phyloP scores from a whole-genome alignment of 1,140 invertebrate genomes.

The Rhizoglyphus robini region DNA sequence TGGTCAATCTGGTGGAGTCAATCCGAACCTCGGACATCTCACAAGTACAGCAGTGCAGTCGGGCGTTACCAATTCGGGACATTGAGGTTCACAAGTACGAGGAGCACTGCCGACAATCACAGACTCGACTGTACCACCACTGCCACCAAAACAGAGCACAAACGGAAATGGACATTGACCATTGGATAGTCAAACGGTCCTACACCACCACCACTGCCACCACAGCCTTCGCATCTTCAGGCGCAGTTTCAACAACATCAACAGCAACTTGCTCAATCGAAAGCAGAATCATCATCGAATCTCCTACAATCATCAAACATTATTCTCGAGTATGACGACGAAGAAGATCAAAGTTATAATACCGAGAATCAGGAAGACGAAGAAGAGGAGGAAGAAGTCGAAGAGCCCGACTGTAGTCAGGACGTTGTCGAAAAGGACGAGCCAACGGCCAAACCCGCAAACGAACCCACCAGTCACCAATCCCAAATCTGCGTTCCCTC shows the following conservation, averaged over 20 bases:
- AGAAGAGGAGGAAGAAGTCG: neutral
- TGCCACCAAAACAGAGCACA: slow-evolving; percentile 19
- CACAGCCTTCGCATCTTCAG: too few species aligned
- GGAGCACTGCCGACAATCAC: too few species aligned
- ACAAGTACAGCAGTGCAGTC: slow-evolving; percentile 20
- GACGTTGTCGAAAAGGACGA: neutral
- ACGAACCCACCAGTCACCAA: slow-evolving; percentile 64
- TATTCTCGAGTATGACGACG: too few species aligned
- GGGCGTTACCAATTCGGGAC: neutral
- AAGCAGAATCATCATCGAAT: neutral
- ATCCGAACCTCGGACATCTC: slow-evolving; percentile 28
- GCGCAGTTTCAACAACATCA: too few species aligned
- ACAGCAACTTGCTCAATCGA: neutral
- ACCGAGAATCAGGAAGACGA: neutral
- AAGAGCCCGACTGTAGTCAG: neutral
- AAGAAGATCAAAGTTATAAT: too few species aligned
- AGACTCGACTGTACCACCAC: slow-evolving; percentile 18
- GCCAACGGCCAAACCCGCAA: slow-evolving; percentile 3
- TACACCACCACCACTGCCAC: neutral
- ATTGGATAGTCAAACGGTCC: too few species aligned
- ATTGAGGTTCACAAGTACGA: neutral
- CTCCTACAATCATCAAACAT: too few species aligned
- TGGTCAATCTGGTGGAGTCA: slow-evolving; percentile 29
- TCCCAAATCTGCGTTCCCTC: slow-evolving; percentile 78
- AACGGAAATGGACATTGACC: too few species aligned